Evolutionary conservation across 2,113 vertebrate species (phyloP).

Genomic region (Myotis davidii): DNA sequence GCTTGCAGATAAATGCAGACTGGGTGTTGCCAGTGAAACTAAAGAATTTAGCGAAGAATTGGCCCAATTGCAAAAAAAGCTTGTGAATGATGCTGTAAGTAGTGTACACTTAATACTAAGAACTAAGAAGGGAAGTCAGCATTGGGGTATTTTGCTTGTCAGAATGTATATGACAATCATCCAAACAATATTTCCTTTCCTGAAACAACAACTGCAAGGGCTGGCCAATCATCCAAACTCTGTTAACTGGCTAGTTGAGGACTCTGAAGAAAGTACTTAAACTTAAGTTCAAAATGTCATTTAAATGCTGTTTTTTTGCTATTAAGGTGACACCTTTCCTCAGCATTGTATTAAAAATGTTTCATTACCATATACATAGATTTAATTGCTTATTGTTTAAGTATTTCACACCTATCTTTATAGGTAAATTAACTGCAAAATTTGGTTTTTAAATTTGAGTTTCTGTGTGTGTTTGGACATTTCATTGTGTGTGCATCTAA

Average conservation of each 20-base stretch:
- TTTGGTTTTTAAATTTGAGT: neutral
- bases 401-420: neutral
- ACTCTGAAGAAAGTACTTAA: no score
- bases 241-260: no score
- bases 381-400: neutral
- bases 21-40: constrained; percentile 87
- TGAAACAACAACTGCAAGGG: no score
- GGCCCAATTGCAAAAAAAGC: constrained; percentile 91
- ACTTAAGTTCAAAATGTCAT: neutral
- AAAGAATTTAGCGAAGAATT: constrained; percentile 92
- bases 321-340: neutral
- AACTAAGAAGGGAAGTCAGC: neutral
- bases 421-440: neutral
- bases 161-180: no score
- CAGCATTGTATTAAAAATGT: neutral
- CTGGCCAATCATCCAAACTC: no score
- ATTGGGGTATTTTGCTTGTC: neutral
- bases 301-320: neutral
- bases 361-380: neutral
- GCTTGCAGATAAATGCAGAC: constrained; percentile 89
- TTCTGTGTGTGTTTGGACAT: neutral
- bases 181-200: no score
- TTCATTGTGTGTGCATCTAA: neutral
- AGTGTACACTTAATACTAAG: neutral
- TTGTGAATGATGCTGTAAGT: constrained; percentile 91